A percentile compares a stretch with the other conserved stretches of the same genome.
Conservation (phyloP, 2,888 invertebrate genomes). For the Melieria omissa region DNA sequence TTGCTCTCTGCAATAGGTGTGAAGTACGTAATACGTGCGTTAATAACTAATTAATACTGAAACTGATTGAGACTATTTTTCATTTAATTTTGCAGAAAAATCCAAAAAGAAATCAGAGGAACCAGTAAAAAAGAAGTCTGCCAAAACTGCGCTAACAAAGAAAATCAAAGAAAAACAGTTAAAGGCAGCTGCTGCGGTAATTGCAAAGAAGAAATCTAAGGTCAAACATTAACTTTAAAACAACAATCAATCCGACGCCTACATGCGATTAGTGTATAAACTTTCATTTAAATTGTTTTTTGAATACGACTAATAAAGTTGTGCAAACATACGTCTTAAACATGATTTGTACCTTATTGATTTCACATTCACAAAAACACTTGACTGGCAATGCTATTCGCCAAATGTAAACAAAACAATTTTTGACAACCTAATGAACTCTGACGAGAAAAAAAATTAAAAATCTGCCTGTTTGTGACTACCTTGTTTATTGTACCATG, state of each 20-base stretch:
- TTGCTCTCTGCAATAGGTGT: no score
- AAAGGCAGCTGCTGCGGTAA: slow-evolving; percentile 54
- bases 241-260: slow-evolving; percentile 18
- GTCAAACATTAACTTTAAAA: slow-evolving; percentile 47
- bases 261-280: background rate
- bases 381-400: no score
- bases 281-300: slow-evolving; percentile 24
- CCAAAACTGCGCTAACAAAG: slow-evolving; percentile 53
- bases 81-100: slow-evolving; percentile 38
- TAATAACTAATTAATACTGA: slow-evolving; percentile 7
- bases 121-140: slow-evolving; percentile 41
- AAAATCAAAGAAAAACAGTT: slow-evolving; percentile 63
- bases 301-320: slow-evolving; percentile 33
- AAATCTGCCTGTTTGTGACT: no score
- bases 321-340: slow-evolving; percentile 2
- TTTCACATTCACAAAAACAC: no score
- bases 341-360: no score
- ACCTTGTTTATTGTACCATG: no score
- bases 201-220: slow-evolving; percentile 57
- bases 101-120: slow-evolving; percentile 47
- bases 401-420: no score
- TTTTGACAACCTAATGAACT: no score
- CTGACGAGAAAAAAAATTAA: no score
- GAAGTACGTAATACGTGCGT: background rate
- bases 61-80: background rate